Evolutionary conservation across 1,140 invertebrate genomes (phyloP).

Genomic region (Maniola jurtina): DNA sequence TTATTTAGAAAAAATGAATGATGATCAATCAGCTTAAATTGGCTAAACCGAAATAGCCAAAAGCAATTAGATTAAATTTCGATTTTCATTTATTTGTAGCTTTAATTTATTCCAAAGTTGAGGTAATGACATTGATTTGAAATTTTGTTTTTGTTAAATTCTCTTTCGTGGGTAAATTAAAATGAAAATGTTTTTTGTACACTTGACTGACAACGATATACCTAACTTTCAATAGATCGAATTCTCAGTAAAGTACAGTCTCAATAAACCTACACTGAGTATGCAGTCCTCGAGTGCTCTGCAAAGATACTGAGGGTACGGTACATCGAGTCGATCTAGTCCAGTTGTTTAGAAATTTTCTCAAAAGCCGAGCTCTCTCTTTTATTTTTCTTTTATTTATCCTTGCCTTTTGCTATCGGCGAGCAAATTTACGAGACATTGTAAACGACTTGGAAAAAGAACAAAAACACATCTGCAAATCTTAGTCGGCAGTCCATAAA

Average conservation of each 20-base stretch:
- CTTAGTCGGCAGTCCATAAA: not conserved
- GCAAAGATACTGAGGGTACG: conserved; percentile 23
- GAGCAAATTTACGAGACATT: conserved; percentile 22
- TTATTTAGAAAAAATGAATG: too few species aligned
- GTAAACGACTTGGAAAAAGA: conserved; percentile 15
- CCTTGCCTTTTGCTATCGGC: conserved; percentile 12
- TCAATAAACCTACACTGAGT: conserved; percentile 13
- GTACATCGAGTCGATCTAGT: conserved; percentile 15
- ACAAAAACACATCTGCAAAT: conserved; percentile 14
- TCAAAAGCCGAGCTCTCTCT: conserved; percentile 13
- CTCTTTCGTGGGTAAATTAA: too few species aligned
- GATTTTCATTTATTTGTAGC: too few species aligned
- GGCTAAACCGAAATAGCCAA: too few species aligned
- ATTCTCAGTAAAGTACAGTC: conserved; percentile 5
- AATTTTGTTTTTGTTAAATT: too few species aligned
- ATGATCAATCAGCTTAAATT: too few species aligned
- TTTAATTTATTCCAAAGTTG: too few species aligned
- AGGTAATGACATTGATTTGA: too few species aligned
- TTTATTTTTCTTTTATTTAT: conserved; percentile 24
- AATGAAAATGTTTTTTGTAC: too few species aligned
- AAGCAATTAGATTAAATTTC: too few species aligned
- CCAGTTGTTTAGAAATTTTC: conserved; percentile 20
- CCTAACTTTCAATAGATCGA: too few species aligned
- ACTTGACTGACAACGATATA: too few species aligned
- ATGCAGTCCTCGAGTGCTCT: conserved; percentile 18